These are phyloP conservation scores for Tetrao urogallus DNA, from an alignment of 2,113 vertebrate genomes.

Conservation along the genomic window DNA sequence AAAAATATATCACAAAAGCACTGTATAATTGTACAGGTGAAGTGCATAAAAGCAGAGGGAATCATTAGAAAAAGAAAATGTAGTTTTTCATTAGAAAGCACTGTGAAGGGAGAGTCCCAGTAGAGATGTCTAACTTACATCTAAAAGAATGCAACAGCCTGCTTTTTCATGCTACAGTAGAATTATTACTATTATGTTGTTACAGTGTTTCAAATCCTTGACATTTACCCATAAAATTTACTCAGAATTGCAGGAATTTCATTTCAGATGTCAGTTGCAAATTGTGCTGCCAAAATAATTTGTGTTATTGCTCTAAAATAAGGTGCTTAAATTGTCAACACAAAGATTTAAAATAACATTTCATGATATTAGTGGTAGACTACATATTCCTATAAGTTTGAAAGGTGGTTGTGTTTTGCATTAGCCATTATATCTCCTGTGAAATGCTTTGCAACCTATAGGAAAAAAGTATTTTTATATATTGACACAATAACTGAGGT, in stretches of 20 bases:
- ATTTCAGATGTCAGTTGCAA: neutral
- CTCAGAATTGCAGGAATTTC: neutral
- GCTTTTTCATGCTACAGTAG: neutral
- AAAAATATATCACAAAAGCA: neutral
- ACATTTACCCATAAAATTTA: neutral
- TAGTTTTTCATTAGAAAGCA: neutral
- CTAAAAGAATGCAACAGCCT: neutral
- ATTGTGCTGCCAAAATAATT: neutral
- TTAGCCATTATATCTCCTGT: neutral
- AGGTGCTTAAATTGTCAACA: neutral
- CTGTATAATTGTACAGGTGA: neutral
- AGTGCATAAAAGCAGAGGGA: neutral
- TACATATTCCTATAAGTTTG: neutral
- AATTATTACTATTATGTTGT: neutral
- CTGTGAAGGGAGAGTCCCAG: neutral
- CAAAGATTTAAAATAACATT: neutral
- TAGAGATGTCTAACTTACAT: neutral
- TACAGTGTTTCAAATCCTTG: neutral
- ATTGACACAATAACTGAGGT: neutral
- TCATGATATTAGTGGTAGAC: neutral
- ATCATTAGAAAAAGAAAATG: neutral
- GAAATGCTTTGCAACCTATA: neutral
- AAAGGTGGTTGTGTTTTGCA: neutral
- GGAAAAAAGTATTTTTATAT: neutral
- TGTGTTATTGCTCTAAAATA: neutral